Evolutionary conservation across 1,140 invertebrate genomes (phyloP).

Genomic region (Pararge aegeria): DNA sequence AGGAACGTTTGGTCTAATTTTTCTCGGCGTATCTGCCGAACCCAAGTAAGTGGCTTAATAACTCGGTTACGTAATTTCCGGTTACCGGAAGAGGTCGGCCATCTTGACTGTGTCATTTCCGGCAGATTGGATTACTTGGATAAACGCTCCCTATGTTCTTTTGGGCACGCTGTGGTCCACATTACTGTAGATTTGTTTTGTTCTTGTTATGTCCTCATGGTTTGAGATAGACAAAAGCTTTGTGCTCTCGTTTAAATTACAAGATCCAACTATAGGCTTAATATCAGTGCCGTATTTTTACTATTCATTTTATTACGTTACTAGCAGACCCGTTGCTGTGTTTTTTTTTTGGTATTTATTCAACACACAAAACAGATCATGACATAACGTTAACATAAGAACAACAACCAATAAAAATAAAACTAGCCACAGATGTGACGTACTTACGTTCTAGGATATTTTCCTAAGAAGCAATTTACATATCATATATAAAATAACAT

Average conservation of each 20-base stretch:
- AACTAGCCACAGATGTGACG: no score
- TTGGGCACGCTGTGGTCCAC: not conserved
- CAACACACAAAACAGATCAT: no score
- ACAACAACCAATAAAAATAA: no score
- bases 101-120: conserved; percentile 20
- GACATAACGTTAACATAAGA: no score
- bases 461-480: no score
- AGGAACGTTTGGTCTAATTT: conserved; percentile 11
- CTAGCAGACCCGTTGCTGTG: no score
- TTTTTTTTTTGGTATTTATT: no score
- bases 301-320: no score
- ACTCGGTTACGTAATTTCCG: conserved; percentile 20
- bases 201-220: not conserved
- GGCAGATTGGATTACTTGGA: conserved; percentile 13
- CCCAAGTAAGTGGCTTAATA: conserved; percentile 17
- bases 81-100: conserved; percentile 11
- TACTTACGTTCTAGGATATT: no score
- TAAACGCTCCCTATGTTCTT: not conserved
- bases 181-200: not conserved
- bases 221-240: not conserved
- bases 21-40: conserved; percentile 11
- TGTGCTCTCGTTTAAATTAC: not conserved
- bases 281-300: no score
- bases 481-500: no score
- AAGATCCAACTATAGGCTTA: no score